Conservation (phyloP, 2,888 invertebrate species). For the Plebejus argus region DNA sequence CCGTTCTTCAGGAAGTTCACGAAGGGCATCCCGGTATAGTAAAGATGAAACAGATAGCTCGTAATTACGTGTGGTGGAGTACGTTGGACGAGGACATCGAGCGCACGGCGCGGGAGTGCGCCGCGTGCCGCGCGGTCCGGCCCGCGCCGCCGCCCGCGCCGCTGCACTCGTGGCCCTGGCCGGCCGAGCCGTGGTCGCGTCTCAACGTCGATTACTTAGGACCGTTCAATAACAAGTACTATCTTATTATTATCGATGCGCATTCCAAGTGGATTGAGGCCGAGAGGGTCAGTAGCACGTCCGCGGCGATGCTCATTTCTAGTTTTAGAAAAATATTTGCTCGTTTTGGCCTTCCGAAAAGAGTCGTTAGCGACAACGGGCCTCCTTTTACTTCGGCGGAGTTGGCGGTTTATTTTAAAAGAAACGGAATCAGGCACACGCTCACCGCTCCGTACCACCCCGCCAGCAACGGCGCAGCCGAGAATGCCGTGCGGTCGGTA, state of each 20-base stretch:
- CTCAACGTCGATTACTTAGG: neutral
- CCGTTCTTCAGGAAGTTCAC: conserved; percentile 27
- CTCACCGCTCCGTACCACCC: conserved; percentile 40
- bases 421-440: conserved; percentile 39
- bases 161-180: too few species aligned
- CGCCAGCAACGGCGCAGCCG: conserved; percentile 41
- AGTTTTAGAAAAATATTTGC: too few species aligned
- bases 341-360: too few species aligned
- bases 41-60: conserved; percentile 32
- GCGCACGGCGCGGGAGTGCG: neutral
- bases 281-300: too few species aligned
- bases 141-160: neutral
- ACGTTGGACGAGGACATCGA: conserved; percentile 29
- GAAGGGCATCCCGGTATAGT: conserved; percentile 30
- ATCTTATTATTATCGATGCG: too few species aligned
- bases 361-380: too few species aligned
- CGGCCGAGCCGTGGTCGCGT: conserved; percentile 4
- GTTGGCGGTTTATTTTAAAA: conserved; percentile 37
- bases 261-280: too few species aligned
- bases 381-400: conserved; percentile 39
- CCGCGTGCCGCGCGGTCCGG: neutral
- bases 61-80: conserved; percentile 29
- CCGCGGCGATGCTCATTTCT: too few species aligned
- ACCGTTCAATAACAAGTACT: too few species aligned
- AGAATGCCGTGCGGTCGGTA: conserved; percentile 39